Evolutionary conservation across 2,797 vertebrate genomes (phyloP), one percentile per base, ranked within the genome.

Genomic region (Otus scops): DNA sequence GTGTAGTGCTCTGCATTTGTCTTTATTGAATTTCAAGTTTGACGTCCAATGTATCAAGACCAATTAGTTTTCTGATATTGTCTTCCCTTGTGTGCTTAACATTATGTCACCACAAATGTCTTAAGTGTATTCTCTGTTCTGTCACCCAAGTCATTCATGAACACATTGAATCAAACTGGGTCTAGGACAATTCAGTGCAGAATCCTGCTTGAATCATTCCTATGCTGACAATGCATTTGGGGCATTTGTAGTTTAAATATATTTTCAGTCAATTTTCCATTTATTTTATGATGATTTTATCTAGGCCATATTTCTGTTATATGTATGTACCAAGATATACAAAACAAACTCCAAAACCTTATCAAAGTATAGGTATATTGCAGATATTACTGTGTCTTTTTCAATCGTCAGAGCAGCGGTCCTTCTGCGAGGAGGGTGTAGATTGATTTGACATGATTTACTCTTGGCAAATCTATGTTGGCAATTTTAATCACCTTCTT

Each of bases 401-500:
- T 78, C 36, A 57, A 11, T 73, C 20, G 24, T 8, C 8, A 53
- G 41, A 86, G 22, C 64, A 73, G 24, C 53, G 89, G 10, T 61
- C 32, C 56, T 85, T 69, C 30, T 65, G 45, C 41, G 81, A 75
- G n/a, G n/a, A 22, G 1, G 63, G 1, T 68, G 13, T 26, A 86
- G 89, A 68, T 65, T 73, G 65, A 73, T 78, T 93, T 64, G 61
- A 48, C 26, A 4, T 48, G 41, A 90, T 68, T 88, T 93, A 47
- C 15, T 60, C 34, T 50, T 60, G 34, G 68, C 12, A 75, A 93
- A 95, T 32, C 24, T 81, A 48, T 53, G 13, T 60, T 76, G 85
- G 53, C 38, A 50, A 45, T 88, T 97, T 93, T 86, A 95, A 90
- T 92, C 68, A 74, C 24, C 45, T 88, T 76, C 61, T 60, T 89